Conservation (phyloP, 2,797 vertebrate species). For the Urosaurus nigricauda region DNA sequence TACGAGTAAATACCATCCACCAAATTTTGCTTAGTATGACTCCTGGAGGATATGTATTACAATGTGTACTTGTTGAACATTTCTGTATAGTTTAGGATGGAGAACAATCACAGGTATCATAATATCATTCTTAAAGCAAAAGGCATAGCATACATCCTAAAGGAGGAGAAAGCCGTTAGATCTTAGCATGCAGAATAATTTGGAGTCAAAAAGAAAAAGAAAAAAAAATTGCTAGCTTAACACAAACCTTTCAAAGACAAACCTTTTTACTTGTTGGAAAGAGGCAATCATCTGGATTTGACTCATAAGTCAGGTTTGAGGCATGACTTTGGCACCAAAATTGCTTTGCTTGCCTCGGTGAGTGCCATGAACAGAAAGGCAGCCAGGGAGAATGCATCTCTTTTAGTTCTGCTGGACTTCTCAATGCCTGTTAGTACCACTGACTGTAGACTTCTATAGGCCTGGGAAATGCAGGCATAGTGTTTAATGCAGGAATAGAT, state of each 20-base stretch:
- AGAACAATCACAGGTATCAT: not conserved
- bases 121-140: not conserved
- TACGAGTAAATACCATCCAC: not conserved
- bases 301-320: not conserved
- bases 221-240: not conserved
- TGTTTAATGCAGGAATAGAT: not conserved
- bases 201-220: not conserved
- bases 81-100: not conserved
- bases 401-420: not conserved
- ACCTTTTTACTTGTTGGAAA: not conserved
- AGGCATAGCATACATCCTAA: fast-evolving
- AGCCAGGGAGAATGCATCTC: not conserved
- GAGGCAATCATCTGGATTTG: not conserved
- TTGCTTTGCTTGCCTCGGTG: not conserved
- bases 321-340: not conserved
- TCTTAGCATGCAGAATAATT: not conserved
- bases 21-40: not conserved
- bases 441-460: not conserved
- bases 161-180: fast-evolving
- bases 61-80: not conserved
- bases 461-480: not conserved
- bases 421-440: not conserved
- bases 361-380: not conserved
- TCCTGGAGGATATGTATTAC: not conserved
- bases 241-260: not conserved